Conservation (phyloP, 2,888 invertebrate species). For the Caenorhabditis auriculariae region DNA sequence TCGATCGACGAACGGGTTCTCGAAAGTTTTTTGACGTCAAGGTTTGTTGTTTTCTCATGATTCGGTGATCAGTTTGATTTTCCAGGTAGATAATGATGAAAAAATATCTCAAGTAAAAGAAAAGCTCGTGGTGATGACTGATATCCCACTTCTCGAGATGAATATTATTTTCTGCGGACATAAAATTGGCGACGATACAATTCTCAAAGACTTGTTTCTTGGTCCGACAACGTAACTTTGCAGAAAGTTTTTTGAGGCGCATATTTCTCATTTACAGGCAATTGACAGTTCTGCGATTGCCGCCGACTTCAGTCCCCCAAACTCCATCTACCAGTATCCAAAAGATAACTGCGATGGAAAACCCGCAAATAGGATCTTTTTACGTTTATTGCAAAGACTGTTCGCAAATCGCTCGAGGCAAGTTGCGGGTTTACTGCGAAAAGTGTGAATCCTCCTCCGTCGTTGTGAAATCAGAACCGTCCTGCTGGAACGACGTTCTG, state of each 20-base stretch:
- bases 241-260: no score
- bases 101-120: background rate
- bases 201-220: conserved; percentile 10
- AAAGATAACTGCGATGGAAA: no score
- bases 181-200: conserved; percentile 4
- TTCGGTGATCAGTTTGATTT: no score
- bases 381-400: conserved; percentile 41
- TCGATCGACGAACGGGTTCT: no score
- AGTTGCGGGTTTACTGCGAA: conserved; percentile 34
- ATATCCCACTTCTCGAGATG: conserved; percentile 2
- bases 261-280: no score
- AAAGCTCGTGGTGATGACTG: background rate
- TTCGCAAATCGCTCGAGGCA: conserved; percentile 18
- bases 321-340: no score
- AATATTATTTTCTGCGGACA: conserved; percentile 17
- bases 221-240: conserved; percentile 24
- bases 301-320: no score
- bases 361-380: conserved; percentile 28
- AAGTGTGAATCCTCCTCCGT: conserved; percentile 21
- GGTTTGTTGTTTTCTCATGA: no score
- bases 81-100: conserved; percentile 1
- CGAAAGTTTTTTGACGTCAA: no score
- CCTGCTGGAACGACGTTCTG: conserved; percentile 30
- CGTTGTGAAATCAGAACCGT: conserved; percentile 27
- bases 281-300: no score